Base-by-base conservation (phyloP, 2,113 vertebrate species). In the Machaerirhynchus nigripectus region DNA sequence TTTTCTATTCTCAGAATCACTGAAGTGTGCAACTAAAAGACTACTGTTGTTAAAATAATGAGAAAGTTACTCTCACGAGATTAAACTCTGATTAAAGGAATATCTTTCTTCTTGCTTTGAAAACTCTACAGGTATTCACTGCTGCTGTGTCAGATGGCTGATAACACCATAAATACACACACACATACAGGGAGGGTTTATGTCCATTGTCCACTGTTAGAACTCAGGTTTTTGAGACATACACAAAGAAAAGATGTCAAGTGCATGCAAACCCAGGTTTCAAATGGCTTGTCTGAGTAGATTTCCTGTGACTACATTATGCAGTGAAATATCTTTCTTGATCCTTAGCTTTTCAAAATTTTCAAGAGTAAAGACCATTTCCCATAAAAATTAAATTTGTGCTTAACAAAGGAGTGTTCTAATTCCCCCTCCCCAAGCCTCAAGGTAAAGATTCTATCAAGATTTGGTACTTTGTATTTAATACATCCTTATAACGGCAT, bases 1-100 rank as follows among this genome's bases (percentile, higher is more conserved):
- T 64, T 91, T 92, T 60, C 47, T 78, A 18, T 33, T 68, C 56
- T 73, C 69, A 87, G 40, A 91, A 70, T 49, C 69, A 86, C 49
- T 60, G 67, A 89, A 86, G 56, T 70, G 46, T 81, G 15, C 27
- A 84, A 69, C 23, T 49, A 44, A 82, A 82, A 73, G 35, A 21
- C 42, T 65, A 42, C 13, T 39, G 21, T 23, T 92, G 15, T 63
- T 80, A 64, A 9, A 75, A 46, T 59, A 91, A 87, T 63, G 30
- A 79, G 40, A 64, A 91, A 89, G 18, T 60, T 67, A 42, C 12
- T 71, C 44, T 84, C 61, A 44, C 53, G 65, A 76, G 81, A 52
- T 64, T 69, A 82, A 92, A 52, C 7, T 67, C 42, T 50, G n/a
- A 53, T 91, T 88, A 87, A 89, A 88, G 5, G 11, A 80, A 7